These are phyloP conservation scores for Oedothorax gibbosus DNA, from an alignment of 1,140 invertebrate species.

Conservation along the genomic window DNA sequence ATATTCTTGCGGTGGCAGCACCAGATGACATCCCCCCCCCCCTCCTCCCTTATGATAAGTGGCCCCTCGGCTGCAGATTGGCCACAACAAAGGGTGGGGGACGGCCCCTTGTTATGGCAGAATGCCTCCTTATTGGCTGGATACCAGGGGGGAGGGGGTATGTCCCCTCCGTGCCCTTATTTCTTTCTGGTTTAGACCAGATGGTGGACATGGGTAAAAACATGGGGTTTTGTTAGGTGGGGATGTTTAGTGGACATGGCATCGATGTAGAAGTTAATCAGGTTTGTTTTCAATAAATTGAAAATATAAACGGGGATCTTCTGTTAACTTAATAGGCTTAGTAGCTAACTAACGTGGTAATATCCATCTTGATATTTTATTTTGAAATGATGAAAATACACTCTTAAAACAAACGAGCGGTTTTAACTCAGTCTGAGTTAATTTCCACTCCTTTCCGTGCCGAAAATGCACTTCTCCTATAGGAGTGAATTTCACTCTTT, in stretches of 20 bases:
- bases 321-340: too few relatives aligned
- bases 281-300: too few relatives aligned
- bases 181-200: neutral
- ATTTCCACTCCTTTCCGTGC: too few relatives aligned
- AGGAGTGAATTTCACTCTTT: too few relatives aligned
- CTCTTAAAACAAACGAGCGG: too few relatives aligned
- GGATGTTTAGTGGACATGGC: neutral
- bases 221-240: conserved; percentile 6
- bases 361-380: too few relatives aligned
- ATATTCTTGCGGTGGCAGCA: conserved; percentile 16
- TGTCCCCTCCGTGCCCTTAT: too few relatives aligned
- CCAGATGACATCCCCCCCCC: conserved; percentile 31
- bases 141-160: neutral
- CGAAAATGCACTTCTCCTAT: too few relatives aligned
- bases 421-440: too few relatives aligned
- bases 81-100: conserved; percentile 48
- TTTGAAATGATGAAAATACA: too few relatives aligned
- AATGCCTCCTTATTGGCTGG: conserved; percentile 56
- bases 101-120: conserved; percentile 43
- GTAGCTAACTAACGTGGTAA: too few relatives aligned
- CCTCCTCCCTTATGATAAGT: conserved; percentile 54
- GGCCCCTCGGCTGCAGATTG: conserved; percentile 51
- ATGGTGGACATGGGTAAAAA: conserved; percentile 48
- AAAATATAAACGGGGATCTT: too few relatives aligned
- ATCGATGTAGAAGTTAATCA: neutral